Percentiles rank a stretch among this genome's conserved stretches.
These are phyloP conservation scores for Ametastegia equiseti DNA, from an alignment of 2,888 invertebrate species.

Conservation along the genomic window DNA sequence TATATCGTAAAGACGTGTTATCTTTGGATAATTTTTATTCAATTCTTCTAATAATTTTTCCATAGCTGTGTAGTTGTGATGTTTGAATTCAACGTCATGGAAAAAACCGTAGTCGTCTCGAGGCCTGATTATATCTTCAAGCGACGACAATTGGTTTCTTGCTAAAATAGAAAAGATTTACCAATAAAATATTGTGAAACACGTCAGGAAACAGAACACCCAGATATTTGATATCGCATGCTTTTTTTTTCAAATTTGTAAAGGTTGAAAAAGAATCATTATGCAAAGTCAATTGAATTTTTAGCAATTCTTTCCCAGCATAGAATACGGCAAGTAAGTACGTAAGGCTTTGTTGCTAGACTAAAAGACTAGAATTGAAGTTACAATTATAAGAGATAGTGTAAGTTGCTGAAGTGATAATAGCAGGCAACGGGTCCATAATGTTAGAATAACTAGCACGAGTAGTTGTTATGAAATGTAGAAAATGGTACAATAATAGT, in stretches of 20 bases:
- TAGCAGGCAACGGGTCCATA: not conserved
- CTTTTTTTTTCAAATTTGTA: not conserved
- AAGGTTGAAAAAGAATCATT: not conserved
- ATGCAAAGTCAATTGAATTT: not conserved
- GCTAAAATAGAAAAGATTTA: slow-evolving; percentile 48
- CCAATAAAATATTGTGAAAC: slow-evolving; percentile 32
- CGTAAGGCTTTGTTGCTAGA: not conserved
- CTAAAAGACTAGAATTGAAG: too few species aligned
- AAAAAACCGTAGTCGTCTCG: slow-evolving; percentile 77
- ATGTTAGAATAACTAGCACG: not conserved
- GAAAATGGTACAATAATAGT: not conserved
- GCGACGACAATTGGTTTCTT: not conserved
- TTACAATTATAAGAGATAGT: not conserved
- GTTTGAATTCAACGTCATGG: slow-evolving; percentile 81
- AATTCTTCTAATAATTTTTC: slow-evolving; percentile 82
- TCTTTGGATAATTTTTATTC: slow-evolving; percentile 81
- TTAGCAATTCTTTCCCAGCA: not conserved
- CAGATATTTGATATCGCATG: not conserved
- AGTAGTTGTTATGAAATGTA: not conserved
- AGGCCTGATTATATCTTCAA: slow-evolving; percentile 58
- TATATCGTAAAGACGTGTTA: slow-evolving; percentile 87
- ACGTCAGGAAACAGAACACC: not conserved
- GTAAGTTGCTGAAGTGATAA: not conserved
- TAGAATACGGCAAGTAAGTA: not conserved
- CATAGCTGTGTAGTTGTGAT: slow-evolving; percentile 89